Percentiles rank a stretch among this genome's conserved stretches.
Conservation (phyloP, 2,797 vertebrate species). For the Leptoclinus maculatus region DNA sequence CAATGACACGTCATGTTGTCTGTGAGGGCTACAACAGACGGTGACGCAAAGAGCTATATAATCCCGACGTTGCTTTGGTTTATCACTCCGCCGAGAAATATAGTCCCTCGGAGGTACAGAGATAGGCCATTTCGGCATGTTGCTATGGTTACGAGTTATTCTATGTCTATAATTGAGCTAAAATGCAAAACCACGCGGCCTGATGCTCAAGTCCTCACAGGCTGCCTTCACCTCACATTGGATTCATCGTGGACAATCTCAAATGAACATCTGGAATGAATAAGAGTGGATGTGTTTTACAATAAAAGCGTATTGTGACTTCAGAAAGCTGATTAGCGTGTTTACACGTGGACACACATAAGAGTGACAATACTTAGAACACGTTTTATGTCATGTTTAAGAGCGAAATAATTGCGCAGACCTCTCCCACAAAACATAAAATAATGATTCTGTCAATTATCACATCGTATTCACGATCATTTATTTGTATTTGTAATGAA, state of each 20-base stretch:
- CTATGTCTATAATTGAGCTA: slow-evolving; percentile 14
- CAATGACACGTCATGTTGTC: background rate
- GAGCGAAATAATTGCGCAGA: background rate
- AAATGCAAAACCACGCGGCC: slow-evolving; percentile 23
- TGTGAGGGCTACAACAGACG: background rate
- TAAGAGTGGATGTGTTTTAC: background rate
- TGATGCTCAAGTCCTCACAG: slow-evolving; percentile 23
- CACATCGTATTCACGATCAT: background rate
- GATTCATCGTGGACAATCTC: background rate
- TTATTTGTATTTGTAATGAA: background rate
- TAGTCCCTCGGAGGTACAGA: slow-evolving; percentile 37
- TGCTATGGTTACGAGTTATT: slow-evolving; percentile 44
- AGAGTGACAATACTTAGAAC: no score
- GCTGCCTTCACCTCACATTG: slow-evolving; percentile 32
- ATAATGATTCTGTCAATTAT: background rate
- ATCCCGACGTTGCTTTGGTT: background rate
- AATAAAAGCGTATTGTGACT: background rate
- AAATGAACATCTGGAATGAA: background rate
- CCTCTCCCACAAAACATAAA: background rate
- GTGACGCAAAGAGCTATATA: background rate
- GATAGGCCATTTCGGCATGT: slow-evolving; percentile 20
- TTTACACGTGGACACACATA: background rate
- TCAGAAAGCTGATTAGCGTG: fast-evolving
- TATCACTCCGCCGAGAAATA: slow-evolving; percentile 39
- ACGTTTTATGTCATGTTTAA: background rate